Evolutionary conservation across 2,113 vertebrate species (phyloP).

Genomic region (Python bivittatus): DNA sequence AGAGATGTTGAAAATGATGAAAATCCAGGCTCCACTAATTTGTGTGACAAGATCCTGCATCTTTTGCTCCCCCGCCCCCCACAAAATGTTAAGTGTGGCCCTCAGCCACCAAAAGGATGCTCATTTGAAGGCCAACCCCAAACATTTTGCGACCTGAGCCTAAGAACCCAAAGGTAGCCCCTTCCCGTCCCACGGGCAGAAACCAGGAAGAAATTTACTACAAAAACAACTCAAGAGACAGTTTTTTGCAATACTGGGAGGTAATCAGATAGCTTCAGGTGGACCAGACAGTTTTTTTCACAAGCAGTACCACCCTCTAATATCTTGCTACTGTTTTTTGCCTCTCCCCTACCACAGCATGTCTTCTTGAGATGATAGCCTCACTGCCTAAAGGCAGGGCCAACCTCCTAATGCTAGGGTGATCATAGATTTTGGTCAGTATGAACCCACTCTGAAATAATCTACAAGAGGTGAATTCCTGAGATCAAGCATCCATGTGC

Average conservation of each 20-base stretch:
- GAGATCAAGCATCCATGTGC: background rate
- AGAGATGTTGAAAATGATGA: background rate
- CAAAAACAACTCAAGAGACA: background rate
- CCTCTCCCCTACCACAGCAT: background rate
- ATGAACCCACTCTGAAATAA: background rate
- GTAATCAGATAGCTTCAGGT: background rate
- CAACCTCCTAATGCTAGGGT: background rate
- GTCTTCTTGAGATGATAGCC: background rate
- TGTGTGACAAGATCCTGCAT: background rate
- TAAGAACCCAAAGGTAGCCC: background rate
- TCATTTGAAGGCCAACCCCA: background rate
- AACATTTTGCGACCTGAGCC: background rate
- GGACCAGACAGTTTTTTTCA: background rate
- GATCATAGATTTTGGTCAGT: background rate
- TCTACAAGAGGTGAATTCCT: background rate
- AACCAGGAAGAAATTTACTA: background rate
- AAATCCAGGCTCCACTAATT: background rate
- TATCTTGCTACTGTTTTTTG: too few species aligned
- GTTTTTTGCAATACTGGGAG: background rate
- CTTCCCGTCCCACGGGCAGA: background rate
- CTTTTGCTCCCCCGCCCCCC: background rate
- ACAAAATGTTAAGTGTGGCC: background rate
- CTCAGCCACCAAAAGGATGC: background rate
- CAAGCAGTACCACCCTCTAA: background rate
- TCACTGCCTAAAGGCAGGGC: background rate